phyloP scores from a whole-genome alignment of 2,797 vertebrate genomes.

The Gadopsis bispinosus region DNA sequence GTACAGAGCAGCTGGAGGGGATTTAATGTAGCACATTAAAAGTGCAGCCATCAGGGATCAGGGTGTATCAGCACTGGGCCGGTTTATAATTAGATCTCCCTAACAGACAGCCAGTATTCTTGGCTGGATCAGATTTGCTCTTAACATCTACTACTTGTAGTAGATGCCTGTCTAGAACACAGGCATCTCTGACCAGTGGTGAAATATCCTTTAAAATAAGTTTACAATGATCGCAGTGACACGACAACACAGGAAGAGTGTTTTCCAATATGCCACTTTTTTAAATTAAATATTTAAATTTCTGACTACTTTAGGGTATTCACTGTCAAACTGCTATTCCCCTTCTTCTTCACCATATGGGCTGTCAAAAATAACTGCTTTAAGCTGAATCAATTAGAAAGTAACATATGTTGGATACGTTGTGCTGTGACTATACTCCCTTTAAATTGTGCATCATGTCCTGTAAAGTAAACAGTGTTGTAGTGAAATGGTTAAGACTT shows the following conservation, averaged over 20 bases:
- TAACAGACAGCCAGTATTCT: background rate
- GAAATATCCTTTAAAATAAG: conserved; percentile 8
- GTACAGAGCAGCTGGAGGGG: conserved; percentile 4
- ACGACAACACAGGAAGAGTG: background rate
- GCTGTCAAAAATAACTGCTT: conserved; percentile 7
- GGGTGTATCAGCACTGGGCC: background rate
- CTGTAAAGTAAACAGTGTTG: background rate
- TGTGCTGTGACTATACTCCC: background rate
- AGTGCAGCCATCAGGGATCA: conserved; percentile 21
- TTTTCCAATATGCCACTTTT: conserved; percentile 2
- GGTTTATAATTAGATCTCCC: conserved; percentile 3
- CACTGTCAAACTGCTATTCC: background rate
- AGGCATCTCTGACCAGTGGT: background rate
- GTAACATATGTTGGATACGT: conserved; percentile 2
- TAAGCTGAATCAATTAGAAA: background rate
- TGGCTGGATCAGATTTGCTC: conserved; percentile 5
- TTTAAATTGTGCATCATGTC: background rate
- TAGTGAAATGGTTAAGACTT: background rate
- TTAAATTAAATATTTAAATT: background rate
- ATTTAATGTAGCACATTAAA: conserved; percentile 22
- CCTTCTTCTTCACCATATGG: conserved; percentile 9
- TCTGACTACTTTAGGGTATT: background rate
- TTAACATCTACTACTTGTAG: background rate
- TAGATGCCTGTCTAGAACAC: background rate
- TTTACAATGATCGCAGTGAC: background rate